Evolutionary conservation across 1,140 invertebrate species (phyloP), one percentile per base, ranked within the genome.

Genomic region (Meloidogyne exigua): DNA sequence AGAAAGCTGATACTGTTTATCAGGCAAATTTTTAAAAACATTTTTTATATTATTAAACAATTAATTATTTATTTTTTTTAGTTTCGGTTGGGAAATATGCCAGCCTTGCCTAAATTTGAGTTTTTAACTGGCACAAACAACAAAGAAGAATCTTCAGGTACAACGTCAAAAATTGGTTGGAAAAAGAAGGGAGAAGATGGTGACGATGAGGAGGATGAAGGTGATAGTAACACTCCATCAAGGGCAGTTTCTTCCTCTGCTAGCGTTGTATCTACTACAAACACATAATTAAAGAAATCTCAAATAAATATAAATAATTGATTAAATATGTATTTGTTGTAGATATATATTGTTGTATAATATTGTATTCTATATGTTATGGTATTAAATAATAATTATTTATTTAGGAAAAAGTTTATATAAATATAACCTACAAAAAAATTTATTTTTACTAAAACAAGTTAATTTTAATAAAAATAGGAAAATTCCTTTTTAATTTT

Each of bases 101-200:
- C 49, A 57, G 49, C 49, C 21, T n/a, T 57, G 49, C 49, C 49
- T n/a, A 57, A 57, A n/a, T 57, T 57, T 57, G 49, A 57, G 49
- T 57, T 57, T n/a, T n/a, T 57, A 21, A 57, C 49, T n/a, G n/a
- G 49, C 21, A 57, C 18, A 18, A 21, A 10, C 44, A 49, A 12
- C 18, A 57, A 57, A 57, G 18, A n/a, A 57, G 49, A 9, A 57
- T n/a, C 49, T 15, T 57, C 49, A n/a, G 10, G 9, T 57, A 9
- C 49, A 57, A 57, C 2, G n/a, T 57, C 49, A n/a, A 39, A 39
- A 7, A 57, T n/a, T n/a, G 18, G 49, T 9, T 18, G 49, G 18
- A 57, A n/a, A 57, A 57, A 18, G 49, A 57, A 21, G n/a, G 49
- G 13, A n/a, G 49, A 10, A 1, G 49, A 57, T 57, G n/a, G 9